Evolutionary conservation across 2,113 vertebrate species (phyloP).

Genomic region (Nycticorax nycticorax): DNA sequence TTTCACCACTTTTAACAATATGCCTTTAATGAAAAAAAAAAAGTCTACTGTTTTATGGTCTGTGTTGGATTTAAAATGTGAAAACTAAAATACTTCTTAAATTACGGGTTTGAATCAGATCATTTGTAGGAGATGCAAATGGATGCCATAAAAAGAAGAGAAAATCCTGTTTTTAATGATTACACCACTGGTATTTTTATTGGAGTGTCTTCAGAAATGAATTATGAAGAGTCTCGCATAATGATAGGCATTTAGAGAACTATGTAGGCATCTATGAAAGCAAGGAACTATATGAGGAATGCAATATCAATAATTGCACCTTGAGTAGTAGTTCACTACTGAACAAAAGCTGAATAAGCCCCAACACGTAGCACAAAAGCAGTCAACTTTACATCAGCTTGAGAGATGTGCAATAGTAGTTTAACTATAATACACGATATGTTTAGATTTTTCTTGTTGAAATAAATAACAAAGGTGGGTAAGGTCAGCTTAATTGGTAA

Average conservation of each 20-base stretch:
- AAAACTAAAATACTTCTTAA: constrained; percentile 5
- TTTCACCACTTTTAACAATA: background rate
- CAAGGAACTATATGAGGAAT: background rate
- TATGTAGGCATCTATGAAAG: background rate
- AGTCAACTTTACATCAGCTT: background rate
- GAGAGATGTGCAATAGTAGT: background rate
- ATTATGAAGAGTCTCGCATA: background rate
- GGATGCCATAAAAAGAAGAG: background rate
- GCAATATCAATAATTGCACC: background rate
- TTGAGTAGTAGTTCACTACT: background rate
- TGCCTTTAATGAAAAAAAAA: background rate
- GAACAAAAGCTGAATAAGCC: background rate
- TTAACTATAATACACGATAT: background rate
- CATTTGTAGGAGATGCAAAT: background rate
- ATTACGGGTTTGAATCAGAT: background rate
- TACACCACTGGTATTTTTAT: constrained; percentile 7
- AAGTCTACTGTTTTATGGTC: background rate
- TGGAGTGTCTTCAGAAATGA: background rate
- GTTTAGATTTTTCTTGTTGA: background rate
- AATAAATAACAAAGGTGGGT: background rate
- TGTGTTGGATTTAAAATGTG: constrained; percentile 21
- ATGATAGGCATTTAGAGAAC: background rate
- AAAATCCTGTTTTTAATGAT: constrained; percentile 1
- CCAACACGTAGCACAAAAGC: background rate
- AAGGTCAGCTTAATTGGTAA: constrained; percentile 15